phyloP scores from a whole-genome alignment of 2,797 vertebrate genomes.

The Lophotriccus pileatus region DNA sequence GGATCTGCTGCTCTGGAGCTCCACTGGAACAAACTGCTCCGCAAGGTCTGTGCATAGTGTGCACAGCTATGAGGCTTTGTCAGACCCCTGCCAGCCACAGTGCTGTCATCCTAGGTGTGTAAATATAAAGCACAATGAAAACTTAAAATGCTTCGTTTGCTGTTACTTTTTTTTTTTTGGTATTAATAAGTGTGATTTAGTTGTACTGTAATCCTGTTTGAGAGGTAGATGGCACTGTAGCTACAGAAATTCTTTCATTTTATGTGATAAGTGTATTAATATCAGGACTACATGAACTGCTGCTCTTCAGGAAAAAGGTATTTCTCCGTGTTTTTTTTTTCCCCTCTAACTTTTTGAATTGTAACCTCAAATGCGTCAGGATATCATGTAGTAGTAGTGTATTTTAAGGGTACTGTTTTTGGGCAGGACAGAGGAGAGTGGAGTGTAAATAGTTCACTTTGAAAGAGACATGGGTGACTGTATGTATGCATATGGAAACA shows the following conservation, averaged over 20 bases:
- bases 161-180: neutral
- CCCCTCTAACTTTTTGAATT: neutral
- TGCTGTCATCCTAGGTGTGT: neutral
- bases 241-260: neutral
- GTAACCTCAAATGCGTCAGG: neutral
- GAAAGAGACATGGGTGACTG: neutral
- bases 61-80: neutral
- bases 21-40: neutral
- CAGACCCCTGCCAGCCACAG: neutral
- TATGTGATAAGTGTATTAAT: neutral
- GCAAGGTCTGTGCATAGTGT: neutral
- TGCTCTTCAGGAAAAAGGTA: neutral
- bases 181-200: neutral
- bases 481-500: neutral
- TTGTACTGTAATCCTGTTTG: neutral
- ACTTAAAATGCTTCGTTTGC: neutral
- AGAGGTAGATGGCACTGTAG: conserved; percentile 25
- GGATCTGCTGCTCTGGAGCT: neutral
- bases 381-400: neutral
- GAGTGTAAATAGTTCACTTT: neutral
- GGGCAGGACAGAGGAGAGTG: neutral
- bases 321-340: neutral
- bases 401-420: neutral
- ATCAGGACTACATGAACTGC: neutral
- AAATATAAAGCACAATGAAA: neutral